Conservation (phyloP, 2,888 invertebrate genomes). For the Nudaria mundana region DNA sequence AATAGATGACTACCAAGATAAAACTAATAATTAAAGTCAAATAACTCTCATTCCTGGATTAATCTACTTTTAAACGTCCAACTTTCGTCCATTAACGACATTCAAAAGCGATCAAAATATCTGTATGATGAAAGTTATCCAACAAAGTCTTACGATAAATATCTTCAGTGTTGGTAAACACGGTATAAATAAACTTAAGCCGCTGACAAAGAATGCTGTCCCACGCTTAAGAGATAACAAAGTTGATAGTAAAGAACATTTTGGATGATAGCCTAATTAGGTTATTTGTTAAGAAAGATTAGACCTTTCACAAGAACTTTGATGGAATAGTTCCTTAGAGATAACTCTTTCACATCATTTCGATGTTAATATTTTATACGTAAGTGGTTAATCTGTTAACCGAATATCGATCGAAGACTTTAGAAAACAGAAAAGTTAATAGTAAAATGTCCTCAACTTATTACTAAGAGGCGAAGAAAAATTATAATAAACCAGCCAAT, state of each 20-base stretch:
- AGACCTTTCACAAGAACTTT: conserved; percentile 24
- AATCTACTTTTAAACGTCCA: conserved; percentile 7
- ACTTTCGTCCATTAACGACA: conserved; percentile 15
- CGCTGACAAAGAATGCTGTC: conserved; percentile 30
- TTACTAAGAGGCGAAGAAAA: no score
- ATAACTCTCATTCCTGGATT: conserved; percentile 13
- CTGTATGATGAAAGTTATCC: conserved; percentile 18
- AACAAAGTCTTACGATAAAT: conserved; percentile 19
- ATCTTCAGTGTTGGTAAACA: conserved; percentile 32
- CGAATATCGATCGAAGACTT: no score
- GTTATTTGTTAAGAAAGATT: conserved; percentile 37
- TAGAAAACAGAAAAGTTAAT: no score
- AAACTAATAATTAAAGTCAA: conserved; percentile 13
- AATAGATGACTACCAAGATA: conserved; percentile 16
- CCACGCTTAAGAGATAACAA: conserved; percentile 34
- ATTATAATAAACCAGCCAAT: no score
- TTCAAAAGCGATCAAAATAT: conserved; percentile 32
- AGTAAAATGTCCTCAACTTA: no score
- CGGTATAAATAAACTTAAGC: conserved; percentile 34
- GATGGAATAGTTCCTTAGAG: conserved; percentile 17
- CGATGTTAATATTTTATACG: no score
- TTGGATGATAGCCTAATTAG: conserved; percentile 35
- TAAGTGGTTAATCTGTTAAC: no score
- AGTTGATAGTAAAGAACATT: conserved; percentile 30
- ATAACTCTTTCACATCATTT: conserved; percentile 25